Evolutionary conservation across 1,140 invertebrate species (phyloP).

Genomic region (Procambarus clarkii): DNA sequence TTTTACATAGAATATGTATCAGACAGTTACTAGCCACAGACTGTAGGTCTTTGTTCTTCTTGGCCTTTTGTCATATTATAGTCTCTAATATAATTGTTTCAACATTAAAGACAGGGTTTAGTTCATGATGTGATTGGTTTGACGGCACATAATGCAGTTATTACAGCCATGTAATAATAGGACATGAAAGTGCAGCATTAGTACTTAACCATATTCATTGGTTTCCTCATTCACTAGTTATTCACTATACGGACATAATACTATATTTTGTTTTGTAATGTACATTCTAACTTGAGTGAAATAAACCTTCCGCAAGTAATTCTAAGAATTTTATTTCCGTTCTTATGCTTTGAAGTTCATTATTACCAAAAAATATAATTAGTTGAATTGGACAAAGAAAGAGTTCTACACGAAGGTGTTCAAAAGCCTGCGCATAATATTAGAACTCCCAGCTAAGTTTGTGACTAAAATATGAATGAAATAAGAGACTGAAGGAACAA

Average conservation of each 20-base stretch:
- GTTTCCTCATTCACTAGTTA: conserved; percentile 54
- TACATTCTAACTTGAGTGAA: conserved; percentile 68
- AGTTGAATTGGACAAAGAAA: too few species aligned
- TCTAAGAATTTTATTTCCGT: neutral
- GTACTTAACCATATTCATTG: conserved; percentile 60
- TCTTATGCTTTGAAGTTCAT: too few species aligned
- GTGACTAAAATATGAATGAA: too few species aligned
- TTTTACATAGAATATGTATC: conserved; percentile 63
- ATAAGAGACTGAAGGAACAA: too few species aligned
- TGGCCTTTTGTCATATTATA: conserved; percentile 61
- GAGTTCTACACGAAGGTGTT: too few species aligned
- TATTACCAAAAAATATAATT: too few species aligned
- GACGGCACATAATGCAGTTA: conserved; percentile 43
- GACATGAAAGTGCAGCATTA: conserved; percentile 33
- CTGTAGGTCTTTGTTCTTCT: conserved; percentile 57
- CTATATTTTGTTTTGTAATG: conserved; percentile 63
- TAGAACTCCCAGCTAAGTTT: too few species aligned
- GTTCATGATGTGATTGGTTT: conserved; percentile 29
- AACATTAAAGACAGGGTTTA: conserved; percentile 33
- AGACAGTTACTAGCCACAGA: conserved; percentile 57
- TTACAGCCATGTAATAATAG: conserved; percentile 47
- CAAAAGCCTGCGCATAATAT: too few species aligned
- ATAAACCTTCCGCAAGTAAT: conserved; percentile 62
- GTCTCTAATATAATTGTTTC: conserved; percentile 51
- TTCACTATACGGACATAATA: conserved; percentile 58